Conservation (phyloP, 2,113 vertebrate genomes). For the Nyctereutes procyonoides region DNA sequence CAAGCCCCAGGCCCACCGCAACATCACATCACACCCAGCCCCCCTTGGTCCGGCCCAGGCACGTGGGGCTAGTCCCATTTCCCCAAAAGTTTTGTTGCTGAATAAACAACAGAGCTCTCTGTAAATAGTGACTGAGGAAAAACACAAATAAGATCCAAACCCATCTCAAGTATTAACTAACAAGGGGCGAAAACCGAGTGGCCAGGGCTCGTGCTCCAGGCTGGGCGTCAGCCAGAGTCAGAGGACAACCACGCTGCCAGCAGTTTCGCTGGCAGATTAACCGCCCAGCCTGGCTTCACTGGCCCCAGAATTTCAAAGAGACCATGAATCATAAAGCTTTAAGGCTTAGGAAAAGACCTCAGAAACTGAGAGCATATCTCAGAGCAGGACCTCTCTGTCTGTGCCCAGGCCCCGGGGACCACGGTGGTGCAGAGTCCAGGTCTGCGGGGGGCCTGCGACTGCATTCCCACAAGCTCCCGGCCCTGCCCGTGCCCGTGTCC, state of each 20-base stretch:
- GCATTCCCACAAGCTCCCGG: too few species aligned
- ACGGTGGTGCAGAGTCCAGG: fast-evolving
- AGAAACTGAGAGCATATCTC: fast-evolving
- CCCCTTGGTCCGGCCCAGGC: fast-evolving
- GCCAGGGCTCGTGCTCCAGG: fast-evolving
- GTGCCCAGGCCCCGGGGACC: fast-evolving
- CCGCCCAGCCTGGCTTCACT: fast-evolving
- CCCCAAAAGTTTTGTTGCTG: too few species aligned
- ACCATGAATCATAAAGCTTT: background rate
- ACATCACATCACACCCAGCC: background rate
- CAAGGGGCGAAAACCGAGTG: fast-evolving
- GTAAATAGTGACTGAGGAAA: background rate
- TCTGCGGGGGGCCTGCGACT: background rate
- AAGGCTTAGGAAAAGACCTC: background rate
- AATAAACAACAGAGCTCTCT: background rate
- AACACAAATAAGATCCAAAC: background rate
- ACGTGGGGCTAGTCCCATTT: background rate
- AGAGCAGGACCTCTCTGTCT: fast-evolving
- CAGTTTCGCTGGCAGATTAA: fast-evolving
- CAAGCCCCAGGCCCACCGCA: background rate
- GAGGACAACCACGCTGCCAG: fast-evolving
- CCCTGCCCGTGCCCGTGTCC: fast-evolving
- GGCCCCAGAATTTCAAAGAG: background rate
- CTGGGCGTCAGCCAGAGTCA: fast-evolving
- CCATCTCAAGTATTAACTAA: background rate